A percentile compares a stretch with the other conserved stretches of the same genome.
phyloP scores from a whole-genome alignment of 2,113 vertebrate genomes.

The Pyxicephalus adspersus region DNA sequence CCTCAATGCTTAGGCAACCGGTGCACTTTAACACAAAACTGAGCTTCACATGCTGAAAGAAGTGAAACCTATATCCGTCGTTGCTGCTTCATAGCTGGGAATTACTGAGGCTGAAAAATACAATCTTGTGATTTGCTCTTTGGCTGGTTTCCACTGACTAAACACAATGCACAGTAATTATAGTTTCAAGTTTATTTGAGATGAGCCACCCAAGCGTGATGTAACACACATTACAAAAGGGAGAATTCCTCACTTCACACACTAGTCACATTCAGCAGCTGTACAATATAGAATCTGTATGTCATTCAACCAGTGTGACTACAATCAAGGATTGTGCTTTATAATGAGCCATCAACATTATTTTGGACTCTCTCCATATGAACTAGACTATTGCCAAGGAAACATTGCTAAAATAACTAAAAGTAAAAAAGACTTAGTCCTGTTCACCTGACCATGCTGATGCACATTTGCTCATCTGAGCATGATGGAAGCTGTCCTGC shows the following conservation, averaged over 20 bases:
- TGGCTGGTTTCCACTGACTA: constrained; percentile 62
- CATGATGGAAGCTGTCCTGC: too few relatives aligned
- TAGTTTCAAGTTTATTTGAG: neutral
- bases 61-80: constrained; percentile 32
- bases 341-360: neutral
- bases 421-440: too few relatives aligned
- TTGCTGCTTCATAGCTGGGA: neutral
- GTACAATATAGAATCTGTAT: neutral
- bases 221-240: neutral
- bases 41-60: neutral
- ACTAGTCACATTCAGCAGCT: neutral
- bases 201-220: neutral
- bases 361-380: too few relatives aligned
- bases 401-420: too few relatives aligned
- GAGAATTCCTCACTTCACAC: neutral
- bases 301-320: neutral
- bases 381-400: too few relatives aligned
- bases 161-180: constrained; percentile 52
- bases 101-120: constrained; percentile 57
- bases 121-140: constrained; percentile 59
- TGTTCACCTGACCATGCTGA: too few relatives aligned
- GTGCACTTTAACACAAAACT: neutral
- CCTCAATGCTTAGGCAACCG: neutral
- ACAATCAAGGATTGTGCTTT: constrained; percentile 1
- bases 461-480: too few relatives aligned